These are phyloP conservation scores for Apodemus sylvaticus DNA, from an alignment of 2,113 vertebrate species.

Conservation along the genomic window DNA sequence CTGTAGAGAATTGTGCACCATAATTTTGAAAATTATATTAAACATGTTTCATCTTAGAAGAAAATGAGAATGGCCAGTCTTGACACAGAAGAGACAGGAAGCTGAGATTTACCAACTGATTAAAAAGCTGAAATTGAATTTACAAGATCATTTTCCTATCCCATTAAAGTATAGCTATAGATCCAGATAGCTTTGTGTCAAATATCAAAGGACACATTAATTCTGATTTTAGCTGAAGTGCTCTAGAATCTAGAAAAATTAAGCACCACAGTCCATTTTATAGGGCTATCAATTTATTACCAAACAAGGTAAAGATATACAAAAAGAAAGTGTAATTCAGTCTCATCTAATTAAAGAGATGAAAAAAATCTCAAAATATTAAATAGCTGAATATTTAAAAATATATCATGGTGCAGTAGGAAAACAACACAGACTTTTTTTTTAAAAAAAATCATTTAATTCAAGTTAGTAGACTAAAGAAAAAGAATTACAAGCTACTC, in stretches of 20 bases:
- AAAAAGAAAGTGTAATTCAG: background rate
- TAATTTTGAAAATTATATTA: background rate
- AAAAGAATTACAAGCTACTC: background rate
- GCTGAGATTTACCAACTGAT: background rate
- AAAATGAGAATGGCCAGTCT: background rate
- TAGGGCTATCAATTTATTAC: background rate
- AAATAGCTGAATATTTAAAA: conserved; percentile 1
- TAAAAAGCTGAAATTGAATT: background rate
- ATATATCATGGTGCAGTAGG: background rate
- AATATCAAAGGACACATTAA: background rate
- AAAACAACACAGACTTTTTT: background rate
- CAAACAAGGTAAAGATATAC: background rate
- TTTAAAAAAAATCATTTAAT: background rate
- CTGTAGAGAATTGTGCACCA: background rate
- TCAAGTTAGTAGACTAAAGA: background rate
- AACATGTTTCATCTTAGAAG: background rate
- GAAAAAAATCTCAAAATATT: background rate
- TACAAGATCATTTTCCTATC: background rate
- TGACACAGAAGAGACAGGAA: background rate
- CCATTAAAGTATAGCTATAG: background rate
- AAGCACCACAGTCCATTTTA: background rate
- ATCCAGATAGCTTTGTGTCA: background rate
- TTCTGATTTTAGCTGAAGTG: background rate
- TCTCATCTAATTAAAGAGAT: conserved; percentile 7
- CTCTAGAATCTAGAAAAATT: background rate